Base-by-base conservation (phyloP, 2,888 invertebrate species). In the Poecilus cupreus region DNA sequence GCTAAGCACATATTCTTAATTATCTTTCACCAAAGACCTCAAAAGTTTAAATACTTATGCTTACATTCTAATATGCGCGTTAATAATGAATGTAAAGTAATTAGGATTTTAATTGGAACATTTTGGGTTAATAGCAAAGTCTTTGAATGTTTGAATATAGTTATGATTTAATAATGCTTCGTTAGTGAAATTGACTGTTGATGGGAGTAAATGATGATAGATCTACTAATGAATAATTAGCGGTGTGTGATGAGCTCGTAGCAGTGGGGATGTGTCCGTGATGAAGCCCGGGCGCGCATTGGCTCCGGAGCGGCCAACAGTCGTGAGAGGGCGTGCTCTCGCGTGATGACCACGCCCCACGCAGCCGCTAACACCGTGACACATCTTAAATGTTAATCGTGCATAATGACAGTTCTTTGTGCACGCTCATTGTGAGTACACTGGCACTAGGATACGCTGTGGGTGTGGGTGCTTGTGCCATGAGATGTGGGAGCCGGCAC, bases 381-480 rank as follows among this genome's bases (percentile, higher is more conserved):
- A 81, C 75, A 60, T 75, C 75, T 81, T 75, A 57, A 81, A 81
- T 81, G 74, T 81, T 75, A 81, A 81, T 81, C 77, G 51, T 1
- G 43, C 20, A 26, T 81, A 81, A 81, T 81, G 75, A 81, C 80
- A 81, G 80, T 81, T 60, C 75, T 81, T 81, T 81, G 80, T 81
- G 32, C 32, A 60, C 60, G n/a, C 8, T 54, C 80, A 10, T 60
- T 46, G 74, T 68, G 37, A 24, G 11, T 24, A 20, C 51, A 18
- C 54, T 18, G n/a, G 10, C 32, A 32, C 8, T 6, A 32, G 5
- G 37, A 68, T 18, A 13, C 32, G 16, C 20, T n/a, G n/a, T n/a
- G n/a, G n/a, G n/a, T n/a, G n/a, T n/a, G n/a, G n/a, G n/a, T n/a
- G n/a, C n/a, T n/a, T n/a, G n/a, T n/a, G n/a, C n/a, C n/a, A n/a